Evolutionary conservation across 2,888 invertebrate species (phyloP).

Genomic region (Limnephilus rhombicus): DNA sequence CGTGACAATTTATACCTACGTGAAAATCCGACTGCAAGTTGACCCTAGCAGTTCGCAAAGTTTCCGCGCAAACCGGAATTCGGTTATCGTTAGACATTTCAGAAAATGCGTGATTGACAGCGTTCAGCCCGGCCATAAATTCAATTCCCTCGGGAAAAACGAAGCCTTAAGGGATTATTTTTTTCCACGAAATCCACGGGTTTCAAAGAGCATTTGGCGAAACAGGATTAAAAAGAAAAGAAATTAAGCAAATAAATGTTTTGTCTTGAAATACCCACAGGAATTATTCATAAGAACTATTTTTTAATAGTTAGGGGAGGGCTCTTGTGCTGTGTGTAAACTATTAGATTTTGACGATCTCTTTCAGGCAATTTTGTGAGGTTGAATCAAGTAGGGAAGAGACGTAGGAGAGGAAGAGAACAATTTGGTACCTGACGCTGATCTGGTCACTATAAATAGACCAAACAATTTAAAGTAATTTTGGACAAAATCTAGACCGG

Average conservation of each 20-base stretch:
- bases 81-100: constrained; percentile 34
- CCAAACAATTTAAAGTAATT: too few species aligned
- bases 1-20: neutral
- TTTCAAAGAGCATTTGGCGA: neutral
- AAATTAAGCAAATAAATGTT: neutral
- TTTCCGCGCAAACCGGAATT: constrained; percentile 11
- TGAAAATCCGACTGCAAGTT: neutral
- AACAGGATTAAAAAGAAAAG: neutral
- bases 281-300: neutral
- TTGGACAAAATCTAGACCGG: too few species aligned
- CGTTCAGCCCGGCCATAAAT: constrained; percentile 4
- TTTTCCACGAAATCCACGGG: neutral
- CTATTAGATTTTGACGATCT: too few species aligned
- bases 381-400: too few species aligned
- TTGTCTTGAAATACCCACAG: neutral
- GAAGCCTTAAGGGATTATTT: neutral
- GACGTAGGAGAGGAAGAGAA: too few species aligned
- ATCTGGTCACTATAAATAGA: too few species aligned
- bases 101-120: constrained; percentile 52
- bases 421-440: too few species aligned
- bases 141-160: constrained; percentile 5
- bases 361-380: too few species aligned
- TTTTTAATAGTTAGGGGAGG: neutral
- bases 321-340: too few species aligned
- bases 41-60: constrained; percentile 7